A percentile compares a stretch with the other conserved stretches of the same genome.
Conservation (phyloP, 2,888 invertebrate species). For the Seladonia tumulorum region DNA sequence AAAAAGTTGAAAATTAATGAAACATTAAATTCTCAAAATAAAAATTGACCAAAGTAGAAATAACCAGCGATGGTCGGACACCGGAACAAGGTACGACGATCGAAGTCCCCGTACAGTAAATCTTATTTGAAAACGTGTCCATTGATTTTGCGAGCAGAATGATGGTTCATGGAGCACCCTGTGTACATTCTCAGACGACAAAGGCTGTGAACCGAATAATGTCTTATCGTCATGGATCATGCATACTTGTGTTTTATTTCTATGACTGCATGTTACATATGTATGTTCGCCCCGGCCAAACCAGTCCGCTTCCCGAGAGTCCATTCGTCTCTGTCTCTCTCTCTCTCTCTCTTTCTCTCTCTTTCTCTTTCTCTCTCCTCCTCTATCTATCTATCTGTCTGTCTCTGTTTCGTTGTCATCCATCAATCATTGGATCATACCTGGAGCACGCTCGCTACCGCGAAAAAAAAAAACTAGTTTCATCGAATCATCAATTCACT, state of each 20-base stretch:
- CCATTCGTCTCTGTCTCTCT: constrained; percentile 26
- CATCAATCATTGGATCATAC: constrained; percentile 18
- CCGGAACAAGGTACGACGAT: background rate
- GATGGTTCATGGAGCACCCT: no score
- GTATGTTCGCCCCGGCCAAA: background rate
- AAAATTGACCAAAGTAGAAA: background rate
- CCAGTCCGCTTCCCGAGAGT: background rate
- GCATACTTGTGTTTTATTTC: constrained; percentile 17
- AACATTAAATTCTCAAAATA: background rate
- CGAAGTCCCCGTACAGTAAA: background rate
- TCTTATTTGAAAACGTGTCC: background rate
- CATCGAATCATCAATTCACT: background rate
- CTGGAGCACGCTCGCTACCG: background rate
- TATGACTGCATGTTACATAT: constrained; percentile 30
- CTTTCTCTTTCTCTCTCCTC: background rate
- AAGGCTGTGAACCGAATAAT: background rate
- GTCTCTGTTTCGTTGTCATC: constrained; percentile 38
- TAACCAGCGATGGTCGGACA: background rate
- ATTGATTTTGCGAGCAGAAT: background rate
- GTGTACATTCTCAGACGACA: background rate
- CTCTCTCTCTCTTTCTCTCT: constrained; percentile 13
- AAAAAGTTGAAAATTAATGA: no score
- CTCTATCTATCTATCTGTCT: constrained; percentile 21
- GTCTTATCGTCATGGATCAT: constrained; percentile 9
- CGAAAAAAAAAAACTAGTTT: background rate